phyloP scores from a whole-genome alignment of 2,113 vertebrate genomes.

The Marcusenius ussheri region DNA sequence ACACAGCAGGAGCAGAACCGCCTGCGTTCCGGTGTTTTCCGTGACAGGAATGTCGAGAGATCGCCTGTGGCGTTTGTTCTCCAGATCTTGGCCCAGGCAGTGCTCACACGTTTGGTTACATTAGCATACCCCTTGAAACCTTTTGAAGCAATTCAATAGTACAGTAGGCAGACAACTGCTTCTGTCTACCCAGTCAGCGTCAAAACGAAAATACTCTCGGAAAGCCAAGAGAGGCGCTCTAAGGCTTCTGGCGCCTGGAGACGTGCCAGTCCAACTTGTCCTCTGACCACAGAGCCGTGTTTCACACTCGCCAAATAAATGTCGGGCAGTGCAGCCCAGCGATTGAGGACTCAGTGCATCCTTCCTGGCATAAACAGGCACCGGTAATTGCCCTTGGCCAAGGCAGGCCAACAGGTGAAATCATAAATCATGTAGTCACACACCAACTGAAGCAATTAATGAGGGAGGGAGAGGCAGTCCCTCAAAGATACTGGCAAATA shows the following conservation, averaged over 20 bases:
- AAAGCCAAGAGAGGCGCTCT: not conserved
- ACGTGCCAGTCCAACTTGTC: not conserved
- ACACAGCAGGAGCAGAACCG: not conserved
- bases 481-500: slow-evolving; percentile 28
- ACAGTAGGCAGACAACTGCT: not conserved
- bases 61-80: not conserved
- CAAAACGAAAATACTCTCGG: not conserved
- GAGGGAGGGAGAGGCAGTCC: slow-evolving; percentile 24
- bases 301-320: slow-evolving; percentile 1
- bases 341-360: not conserved
- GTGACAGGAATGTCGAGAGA: not conserved
- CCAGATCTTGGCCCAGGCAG: not conserved
- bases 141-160: not conserved
- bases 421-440: slow-evolving; percentile 32
- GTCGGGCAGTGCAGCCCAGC: not conserved
- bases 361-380: not conserved
- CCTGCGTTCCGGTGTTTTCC: not conserved
- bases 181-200: not conserved
- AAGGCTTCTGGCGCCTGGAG: not conserved
- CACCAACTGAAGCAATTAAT: slow-evolving; percentile 36
- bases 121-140: not conserved
- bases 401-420: slow-evolving; percentile 27
- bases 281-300: not conserved
- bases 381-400: slow-evolving; percentile 10
- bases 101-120: not conserved